A percentile compares a stretch with the other conserved stretches of the same genome.
Evolutionary conservation across 2,888 invertebrate species (phyloP).

Genomic region (Diarsia brunnea): DNA sequence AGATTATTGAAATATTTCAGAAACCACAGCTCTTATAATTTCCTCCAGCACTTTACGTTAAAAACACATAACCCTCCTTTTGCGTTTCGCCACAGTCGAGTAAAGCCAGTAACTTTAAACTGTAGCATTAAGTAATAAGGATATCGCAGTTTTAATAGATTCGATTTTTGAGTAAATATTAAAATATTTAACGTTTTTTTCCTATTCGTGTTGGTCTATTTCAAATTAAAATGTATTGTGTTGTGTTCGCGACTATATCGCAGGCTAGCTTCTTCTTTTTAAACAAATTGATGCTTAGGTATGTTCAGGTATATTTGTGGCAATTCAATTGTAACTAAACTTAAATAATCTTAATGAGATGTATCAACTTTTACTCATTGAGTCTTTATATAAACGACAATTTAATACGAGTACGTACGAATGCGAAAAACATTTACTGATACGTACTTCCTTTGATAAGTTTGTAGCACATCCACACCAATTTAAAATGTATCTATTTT

Average conservation of each 20-base stretch:
- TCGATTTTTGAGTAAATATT: background rate
- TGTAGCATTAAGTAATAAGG: background rate
- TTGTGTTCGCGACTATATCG: background rate
- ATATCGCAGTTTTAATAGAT: background rate
- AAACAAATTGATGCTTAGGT: background rate
- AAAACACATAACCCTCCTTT: too few species aligned
- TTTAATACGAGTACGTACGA: conserved; percentile 50
- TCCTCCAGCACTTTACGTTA: background rate
- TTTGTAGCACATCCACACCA: conserved; percentile 39
- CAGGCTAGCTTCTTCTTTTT: background rate
- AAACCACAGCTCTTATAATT: background rate
- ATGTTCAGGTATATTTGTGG: background rate
- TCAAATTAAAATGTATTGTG: background rate
- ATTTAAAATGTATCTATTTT: conserved; percentile 40
- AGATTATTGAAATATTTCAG: conserved; percentile 36
- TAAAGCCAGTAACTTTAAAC: background rate
- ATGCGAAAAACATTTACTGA: conserved; percentile 60
- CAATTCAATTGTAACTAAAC: conserved; percentile 12
- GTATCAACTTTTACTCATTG: conserved; percentile 61
- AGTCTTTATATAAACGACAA: conserved; percentile 54
- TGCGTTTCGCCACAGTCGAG: too few species aligned
- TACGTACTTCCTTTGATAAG: conserved; percentile 67
- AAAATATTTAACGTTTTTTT: background rate
- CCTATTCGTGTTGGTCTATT: background rate
- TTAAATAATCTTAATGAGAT: conserved; percentile 52